A percentile compares a stretch with the other conserved stretches of the same genome.
phyloP scores from a whole-genome alignment of 35 echinoderm and acorn worm genomes.

The Ophioderma brevispina region DNA sequence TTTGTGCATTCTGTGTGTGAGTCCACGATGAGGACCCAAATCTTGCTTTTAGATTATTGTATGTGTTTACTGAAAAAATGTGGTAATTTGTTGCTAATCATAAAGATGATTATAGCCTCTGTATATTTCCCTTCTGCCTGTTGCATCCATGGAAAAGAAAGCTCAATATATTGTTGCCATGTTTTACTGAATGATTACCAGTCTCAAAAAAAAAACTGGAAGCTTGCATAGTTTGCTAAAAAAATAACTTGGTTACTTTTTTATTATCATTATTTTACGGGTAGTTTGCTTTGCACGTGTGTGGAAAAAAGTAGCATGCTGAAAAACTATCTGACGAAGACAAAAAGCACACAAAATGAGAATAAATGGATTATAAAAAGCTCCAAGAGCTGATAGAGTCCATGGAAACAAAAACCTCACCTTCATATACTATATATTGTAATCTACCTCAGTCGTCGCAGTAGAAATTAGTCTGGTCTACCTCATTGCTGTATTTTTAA shows the following conservation, averaged over 20 bases:
- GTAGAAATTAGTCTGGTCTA: neutral
- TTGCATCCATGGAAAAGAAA: neutral
- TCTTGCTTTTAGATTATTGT: neutral
- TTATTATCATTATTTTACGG: slow-evolving; percentile 12
- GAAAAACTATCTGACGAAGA: neutral
- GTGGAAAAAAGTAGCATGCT: neutral
- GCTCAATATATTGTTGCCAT: neutral
- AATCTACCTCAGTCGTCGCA: slow-evolving; percentile 9
- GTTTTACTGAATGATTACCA: neutral
- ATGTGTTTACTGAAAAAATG: neutral
- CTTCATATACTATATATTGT: neutral
- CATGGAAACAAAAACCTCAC: neutral
- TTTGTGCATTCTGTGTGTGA: neutral
- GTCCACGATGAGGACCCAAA: neutral
- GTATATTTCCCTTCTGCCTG: neutral
- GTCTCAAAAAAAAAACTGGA: slow-evolving; percentile 7
- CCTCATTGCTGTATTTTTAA: neutral
- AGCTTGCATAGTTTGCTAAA: neutral
- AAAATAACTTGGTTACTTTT: neutral
- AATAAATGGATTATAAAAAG: neutral
- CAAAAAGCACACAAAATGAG: neutral
- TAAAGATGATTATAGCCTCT: neutral
- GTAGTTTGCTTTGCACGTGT: neutral
- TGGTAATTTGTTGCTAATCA: neutral
- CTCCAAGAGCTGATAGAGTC: neutral